These are phyloP conservation scores for Meghimatium bilineatum DNA, from an alignment of 2,888 invertebrate genomes.

Conservation along the genomic window DNA sequence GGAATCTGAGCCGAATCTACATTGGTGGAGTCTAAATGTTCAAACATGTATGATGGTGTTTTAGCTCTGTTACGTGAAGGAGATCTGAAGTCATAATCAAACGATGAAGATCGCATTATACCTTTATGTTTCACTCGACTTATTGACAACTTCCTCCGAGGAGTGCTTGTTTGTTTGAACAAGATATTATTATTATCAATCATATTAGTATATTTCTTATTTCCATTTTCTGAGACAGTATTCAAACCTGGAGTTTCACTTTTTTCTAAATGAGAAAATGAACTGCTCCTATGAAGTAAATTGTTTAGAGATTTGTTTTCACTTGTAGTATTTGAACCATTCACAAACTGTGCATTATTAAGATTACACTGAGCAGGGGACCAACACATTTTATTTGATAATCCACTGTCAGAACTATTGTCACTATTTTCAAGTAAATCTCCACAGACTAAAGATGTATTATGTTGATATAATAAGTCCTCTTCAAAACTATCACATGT, in stretches of 20 bases:
- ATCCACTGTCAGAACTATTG: conserved; percentile 4
- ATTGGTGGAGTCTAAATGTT: conserved; percentile 65
- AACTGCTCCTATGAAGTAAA: too few relatives aligned
- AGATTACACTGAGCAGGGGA: background rate
- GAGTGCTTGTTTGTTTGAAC: conserved; percentile 29
- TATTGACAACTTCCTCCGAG: conserved; percentile 48
- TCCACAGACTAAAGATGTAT: conserved; percentile 57
- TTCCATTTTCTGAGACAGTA: background rate
- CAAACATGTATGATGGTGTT: conserved; percentile 70
- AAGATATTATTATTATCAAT: background rate
- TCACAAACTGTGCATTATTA: background rate
- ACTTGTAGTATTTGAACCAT: background rate
- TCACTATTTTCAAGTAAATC: conserved; percentile 1
- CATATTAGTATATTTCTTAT: background rate
- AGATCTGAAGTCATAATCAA: conserved; percentile 68
- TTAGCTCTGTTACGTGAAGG: conserved; percentile 65
- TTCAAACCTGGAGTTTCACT: background rate
- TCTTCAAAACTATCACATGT: conserved; percentile 60
- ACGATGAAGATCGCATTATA: conserved; percentile 66
- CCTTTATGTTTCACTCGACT: conserved; percentile 62
- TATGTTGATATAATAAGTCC: conserved; percentile 65
- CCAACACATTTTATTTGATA: background rate
- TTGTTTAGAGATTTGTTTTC: too few relatives aligned
- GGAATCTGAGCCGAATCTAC: conserved; percentile 78
- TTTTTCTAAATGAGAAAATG: background rate